Evolutionary conservation across 2,113 vertebrate genomes (phyloP).

Genomic region (Cebidichthys violaceus): DNA sequence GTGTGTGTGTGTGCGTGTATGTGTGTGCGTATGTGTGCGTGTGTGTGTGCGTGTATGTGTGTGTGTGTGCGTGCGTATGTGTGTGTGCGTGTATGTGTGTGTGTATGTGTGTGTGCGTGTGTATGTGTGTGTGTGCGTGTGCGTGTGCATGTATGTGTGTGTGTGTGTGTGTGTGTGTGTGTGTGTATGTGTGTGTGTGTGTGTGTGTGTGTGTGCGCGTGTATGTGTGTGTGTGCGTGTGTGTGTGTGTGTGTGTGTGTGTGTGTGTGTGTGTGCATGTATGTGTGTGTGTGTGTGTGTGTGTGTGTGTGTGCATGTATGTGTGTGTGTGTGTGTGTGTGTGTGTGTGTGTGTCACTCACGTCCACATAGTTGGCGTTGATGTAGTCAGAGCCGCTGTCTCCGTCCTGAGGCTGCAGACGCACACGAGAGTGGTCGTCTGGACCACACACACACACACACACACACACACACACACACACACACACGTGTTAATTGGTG

Average conservation of each 20-base stretch:
- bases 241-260: constrained; percentile 16
- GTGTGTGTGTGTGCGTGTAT: constrained; percentile 8
- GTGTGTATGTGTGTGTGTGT: constrained; percentile 20
- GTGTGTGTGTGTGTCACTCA: constrained; percentile 79
- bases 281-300: constrained; percentile 11
- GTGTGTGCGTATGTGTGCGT: constrained; percentile 8
- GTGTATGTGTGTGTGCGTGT: constrained; percentile 12
- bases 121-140: constrained; percentile 14
- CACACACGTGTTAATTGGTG: constrained; percentile 40
- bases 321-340: constrained; percentile 24
- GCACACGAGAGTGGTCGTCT: constrained; percentile 97
- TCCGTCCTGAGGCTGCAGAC: constrained; percentile 92
- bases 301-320: constrained; percentile 17
- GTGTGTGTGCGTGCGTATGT: too few relatives aligned
- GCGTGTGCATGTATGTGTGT: too few relatives aligned
- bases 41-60: constrained; percentile 19
- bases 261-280: not conserved
- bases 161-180: constrained; percentile 20
- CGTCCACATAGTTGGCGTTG: constrained; percentile 98
- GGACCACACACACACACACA: constrained; percentile 33
- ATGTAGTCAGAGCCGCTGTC: constrained; percentile 95
- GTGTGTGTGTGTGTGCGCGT: constrained; percentile 9
- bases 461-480: constrained; percentile 41
- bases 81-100: too few relatives aligned
- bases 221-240: too few relatives aligned